phyloP scores from a whole-genome alignment of 2,797 vertebrate genomes.

The Halcyon smyrnensis region DNA sequence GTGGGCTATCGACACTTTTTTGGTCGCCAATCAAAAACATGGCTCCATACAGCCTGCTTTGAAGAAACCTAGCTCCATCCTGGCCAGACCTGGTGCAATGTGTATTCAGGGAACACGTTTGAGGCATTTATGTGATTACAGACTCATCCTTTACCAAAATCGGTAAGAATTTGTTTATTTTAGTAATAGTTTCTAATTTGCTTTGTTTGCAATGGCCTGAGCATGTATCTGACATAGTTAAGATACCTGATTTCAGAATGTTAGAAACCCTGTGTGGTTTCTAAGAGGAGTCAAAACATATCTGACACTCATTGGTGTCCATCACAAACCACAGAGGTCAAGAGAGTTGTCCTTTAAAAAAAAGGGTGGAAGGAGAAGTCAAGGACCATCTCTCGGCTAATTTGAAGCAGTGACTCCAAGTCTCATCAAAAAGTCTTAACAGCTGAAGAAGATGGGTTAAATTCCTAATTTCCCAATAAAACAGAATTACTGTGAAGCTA shows the following conservation, averaged over 20 bases:
- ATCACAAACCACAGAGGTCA: neutral
- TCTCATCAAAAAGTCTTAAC: neutral
- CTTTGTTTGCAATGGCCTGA: neutral
- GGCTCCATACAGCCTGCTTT: neutral
- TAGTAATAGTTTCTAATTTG: neutral
- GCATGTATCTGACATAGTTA: neutral
- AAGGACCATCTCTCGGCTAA: neutral
- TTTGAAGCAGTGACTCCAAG: neutral
- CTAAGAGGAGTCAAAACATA: neutral
- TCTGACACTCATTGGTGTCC: neutral
- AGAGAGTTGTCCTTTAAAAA: neutral
- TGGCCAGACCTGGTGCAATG: neutral
- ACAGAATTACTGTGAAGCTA: neutral
- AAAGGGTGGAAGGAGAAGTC: neutral
- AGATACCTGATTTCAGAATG: neutral
- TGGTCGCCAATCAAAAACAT: neutral
- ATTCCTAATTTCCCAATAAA: neutral
- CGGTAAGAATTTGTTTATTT: neutral
- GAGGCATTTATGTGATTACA: neutral
- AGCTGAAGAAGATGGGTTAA: neutral
- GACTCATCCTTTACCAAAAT: neutral
- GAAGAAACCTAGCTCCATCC: neutral
- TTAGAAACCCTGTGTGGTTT: neutral
- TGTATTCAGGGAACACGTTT: neutral
- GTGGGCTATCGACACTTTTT: neutral